These are phyloP conservation scores for Chaenodraco wilsoni DNA, from an alignment of 2,797 vertebrate genomes.

Conservation along the genomic window DNA sequence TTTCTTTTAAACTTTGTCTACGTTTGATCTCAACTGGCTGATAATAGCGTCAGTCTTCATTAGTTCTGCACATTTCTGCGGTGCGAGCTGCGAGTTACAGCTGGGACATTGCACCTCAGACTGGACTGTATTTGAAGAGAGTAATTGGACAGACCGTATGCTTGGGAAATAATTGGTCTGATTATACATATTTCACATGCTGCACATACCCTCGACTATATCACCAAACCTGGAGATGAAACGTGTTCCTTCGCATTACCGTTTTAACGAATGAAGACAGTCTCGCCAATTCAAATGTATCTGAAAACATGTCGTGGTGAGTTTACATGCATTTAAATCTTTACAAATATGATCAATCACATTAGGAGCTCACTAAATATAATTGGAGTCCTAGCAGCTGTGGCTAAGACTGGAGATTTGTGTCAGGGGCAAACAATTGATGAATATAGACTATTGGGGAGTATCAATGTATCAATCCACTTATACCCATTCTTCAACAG, in stretches of 20 bases:
- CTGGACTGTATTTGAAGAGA: conserved; percentile 6
- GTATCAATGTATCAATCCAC: background rate
- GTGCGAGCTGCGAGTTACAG: conserved; percentile 2
- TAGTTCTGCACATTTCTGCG: conserved; percentile 11
- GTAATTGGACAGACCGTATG: conserved; percentile 44
- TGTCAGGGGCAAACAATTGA: background rate
- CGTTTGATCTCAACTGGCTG: conserved; percentile 14
- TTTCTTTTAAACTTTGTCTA: background rate
- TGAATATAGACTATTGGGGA: background rate
- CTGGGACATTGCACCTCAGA: conserved; percentile 1
- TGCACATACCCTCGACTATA: background rate
- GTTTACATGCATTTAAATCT: background rate
- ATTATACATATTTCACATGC: conserved; percentile 31
- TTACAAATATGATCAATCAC: background rate
- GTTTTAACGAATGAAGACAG: background rate
- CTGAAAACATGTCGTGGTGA: background rate
- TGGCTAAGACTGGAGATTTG: background rate
- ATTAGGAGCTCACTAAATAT: background rate
- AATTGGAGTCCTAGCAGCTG: background rate
- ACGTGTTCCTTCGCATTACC: conserved; percentile 14
- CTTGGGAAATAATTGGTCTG: conserved; percentile 39
- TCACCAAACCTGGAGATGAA: conserved; percentile 11
- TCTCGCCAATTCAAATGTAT: conserved; percentile 8
- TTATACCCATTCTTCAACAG: background rate
- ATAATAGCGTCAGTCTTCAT: conserved; percentile 8